Conservation (phyloP, 2,797 vertebrate species). For the Pantherophis vulpinus region DNA sequence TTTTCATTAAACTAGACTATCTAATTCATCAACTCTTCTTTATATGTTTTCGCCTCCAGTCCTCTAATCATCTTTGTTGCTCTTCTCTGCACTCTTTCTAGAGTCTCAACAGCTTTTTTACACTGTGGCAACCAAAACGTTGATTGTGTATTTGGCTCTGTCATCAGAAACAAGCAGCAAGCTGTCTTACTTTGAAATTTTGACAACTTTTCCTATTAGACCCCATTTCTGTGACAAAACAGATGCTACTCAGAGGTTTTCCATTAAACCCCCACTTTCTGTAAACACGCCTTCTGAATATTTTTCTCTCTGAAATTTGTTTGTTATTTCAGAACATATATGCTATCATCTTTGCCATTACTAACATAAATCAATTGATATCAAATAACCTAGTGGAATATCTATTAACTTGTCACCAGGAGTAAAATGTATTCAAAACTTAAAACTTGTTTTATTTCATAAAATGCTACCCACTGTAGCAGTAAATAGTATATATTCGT, state of each 20-base stretch:
- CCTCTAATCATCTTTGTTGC: background rate
- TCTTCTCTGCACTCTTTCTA: background rate
- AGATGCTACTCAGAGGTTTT: background rate
- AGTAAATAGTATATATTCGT: constrained; percentile 55
- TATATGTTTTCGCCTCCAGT: background rate
- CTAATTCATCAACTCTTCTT: background rate
- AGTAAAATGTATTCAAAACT: constrained; percentile 70
- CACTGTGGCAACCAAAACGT: background rate
- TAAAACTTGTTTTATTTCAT: constrained; percentile 51
- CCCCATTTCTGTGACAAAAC: background rate
- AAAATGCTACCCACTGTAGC: constrained; percentile 48
- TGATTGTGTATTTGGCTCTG: background rate
- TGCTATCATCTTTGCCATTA: constrained; percentile 48
- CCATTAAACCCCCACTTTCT: constrained; percentile 36
- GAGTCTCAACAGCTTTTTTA: background rate
- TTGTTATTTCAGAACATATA: constrained; percentile 57
- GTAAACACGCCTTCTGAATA: constrained; percentile 32
- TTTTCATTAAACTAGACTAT: background rate
- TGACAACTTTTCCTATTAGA: background rate
- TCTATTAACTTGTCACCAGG: constrained; percentile 68
- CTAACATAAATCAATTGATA: constrained; percentile 66
- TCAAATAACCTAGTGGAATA: constrained; percentile 59
- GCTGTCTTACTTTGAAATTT: background rate
- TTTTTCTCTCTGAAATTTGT: constrained; percentile 27
- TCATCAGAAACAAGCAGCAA: background rate